These are phyloP conservation scores for Toxotes lorentzi DNA, from an alignment of 2,797 vertebrate species.

Conservation along the genomic window DNA sequence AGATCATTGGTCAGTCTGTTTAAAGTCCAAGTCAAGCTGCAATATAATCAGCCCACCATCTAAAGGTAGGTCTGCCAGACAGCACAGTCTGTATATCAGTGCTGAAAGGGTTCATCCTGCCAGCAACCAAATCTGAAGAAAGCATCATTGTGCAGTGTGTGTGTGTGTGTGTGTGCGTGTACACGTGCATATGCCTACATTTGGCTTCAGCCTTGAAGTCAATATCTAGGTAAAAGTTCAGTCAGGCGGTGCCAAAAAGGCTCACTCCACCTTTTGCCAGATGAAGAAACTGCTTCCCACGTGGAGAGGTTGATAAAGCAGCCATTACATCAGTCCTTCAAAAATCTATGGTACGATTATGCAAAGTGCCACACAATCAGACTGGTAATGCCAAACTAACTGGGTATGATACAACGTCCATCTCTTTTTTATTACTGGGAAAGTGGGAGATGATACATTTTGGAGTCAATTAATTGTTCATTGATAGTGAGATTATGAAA, in stretches of 20 bases:
- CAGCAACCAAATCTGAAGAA: not conserved
- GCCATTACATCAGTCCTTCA: not conserved
- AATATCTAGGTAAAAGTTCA: conserved; percentile 43
- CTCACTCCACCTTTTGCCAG: conserved; percentile 7
- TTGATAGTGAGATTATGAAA: not conserved
- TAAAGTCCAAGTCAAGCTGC: conserved; percentile 34
- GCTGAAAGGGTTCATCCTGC: not conserved
- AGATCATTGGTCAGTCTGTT: not conserved
- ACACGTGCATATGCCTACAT: not conserved
- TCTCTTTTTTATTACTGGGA: not conserved
- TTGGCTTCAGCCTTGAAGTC: not conserved
- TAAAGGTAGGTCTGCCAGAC: conserved; percentile 10
- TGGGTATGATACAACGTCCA: too few relatives aligned
- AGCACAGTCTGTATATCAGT: not conserved
- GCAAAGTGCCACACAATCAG: not conserved
- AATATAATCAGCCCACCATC: conserved; percentile 23
- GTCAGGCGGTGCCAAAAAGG: not conserved
- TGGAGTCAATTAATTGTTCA: not conserved
- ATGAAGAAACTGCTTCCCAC: conserved; percentile 19
- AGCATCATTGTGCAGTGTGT: not conserved
- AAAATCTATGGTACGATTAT: not conserved
- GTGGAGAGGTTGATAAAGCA: conserved; percentile 8
- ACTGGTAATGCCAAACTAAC: not conserved
- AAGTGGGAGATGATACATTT: not conserved
- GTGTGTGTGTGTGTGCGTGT: not conserved